Conservation (phyloP, 2,888 invertebrate species). For the Epinotia brunnichana region DNA sequence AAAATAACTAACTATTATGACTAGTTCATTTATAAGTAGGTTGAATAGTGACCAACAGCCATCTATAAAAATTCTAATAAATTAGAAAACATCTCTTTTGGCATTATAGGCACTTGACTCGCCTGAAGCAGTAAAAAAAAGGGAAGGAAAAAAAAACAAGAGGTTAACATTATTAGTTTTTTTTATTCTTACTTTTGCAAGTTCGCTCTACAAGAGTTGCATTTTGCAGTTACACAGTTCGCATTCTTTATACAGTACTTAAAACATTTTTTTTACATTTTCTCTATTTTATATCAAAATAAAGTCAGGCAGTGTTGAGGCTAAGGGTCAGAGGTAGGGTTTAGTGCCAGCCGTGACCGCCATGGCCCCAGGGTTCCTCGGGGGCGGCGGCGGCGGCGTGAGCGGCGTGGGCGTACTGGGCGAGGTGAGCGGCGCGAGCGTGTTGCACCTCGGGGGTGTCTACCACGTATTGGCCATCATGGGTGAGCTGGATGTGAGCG, state of each 20-base stretch:
- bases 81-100: too few relatives aligned
- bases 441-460: constrained; percentile 81
- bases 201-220: constrained; percentile 77
- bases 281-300: constrained; percentile 78
- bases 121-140: neutral
- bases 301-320: constrained; percentile 67
- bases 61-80: too few relatives aligned
- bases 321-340: constrained; percentile 65
- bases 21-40: too few relatives aligned
- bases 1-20: too few relatives aligned
- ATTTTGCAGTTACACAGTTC: constrained; percentile 74
- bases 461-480: constrained; percentile 80
- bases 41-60: too few relatives aligned
- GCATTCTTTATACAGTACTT: constrained; percentile 78
- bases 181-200: constrained; percentile 76
- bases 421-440: constrained; percentile 75
- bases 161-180: constrained; percentile 67
- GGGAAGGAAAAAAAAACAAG: constrained; percentile 50
- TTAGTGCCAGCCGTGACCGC: constrained; percentile 74
- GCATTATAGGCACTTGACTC: neutral
- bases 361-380: constrained; percentile 75
- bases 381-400: constrained; percentile 77
- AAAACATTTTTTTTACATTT: constrained; percentile 67
- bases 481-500: constrained; percentile 80
- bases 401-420: constrained; percentile 75